Evolutionary conservation across 1,140 invertebrate genomes (phyloP).

Genomic region (Drosophila tsacasi): DNA sequence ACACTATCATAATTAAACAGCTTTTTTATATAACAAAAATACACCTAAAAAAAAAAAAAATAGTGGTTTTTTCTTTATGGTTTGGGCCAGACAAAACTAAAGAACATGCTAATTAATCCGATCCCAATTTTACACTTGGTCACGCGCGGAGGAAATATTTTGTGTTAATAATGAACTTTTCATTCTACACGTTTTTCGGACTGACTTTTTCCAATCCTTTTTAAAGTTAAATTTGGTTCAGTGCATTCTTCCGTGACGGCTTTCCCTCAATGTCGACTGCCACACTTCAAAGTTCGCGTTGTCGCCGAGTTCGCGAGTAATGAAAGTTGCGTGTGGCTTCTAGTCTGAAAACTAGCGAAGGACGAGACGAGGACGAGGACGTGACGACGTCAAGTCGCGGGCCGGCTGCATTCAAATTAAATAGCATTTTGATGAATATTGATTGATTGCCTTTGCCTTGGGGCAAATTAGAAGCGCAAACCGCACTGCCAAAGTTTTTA

Average conservation of each 20-base stretch:
- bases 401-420: constrained; percentile 74
- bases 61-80: too few species aligned
- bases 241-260: neutral
- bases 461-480: constrained; percentile 77
- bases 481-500: constrained; percentile 67
- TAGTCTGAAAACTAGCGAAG: constrained; percentile 4
- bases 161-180: neutral
- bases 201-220: accelerated
- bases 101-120: too few species aligned
- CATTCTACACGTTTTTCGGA: neutral
- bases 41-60: too few species aligned
- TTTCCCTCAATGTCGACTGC: constrained; percentile 31
- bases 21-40: too few species aligned
- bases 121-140: neutral
- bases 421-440: constrained; percentile 80
- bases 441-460: constrained; percentile 76
- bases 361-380: constrained; percentile 25
- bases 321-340: constrained; percentile 54
- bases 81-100: too few species aligned
- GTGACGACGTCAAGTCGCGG: constrained; percentile 35
- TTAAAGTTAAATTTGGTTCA: neutral
- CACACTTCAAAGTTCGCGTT: constrained; percentile 72
- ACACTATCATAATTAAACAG: too few species aligned
- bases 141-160: neutral
- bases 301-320: constrained; percentile 61